These are phyloP conservation scores for Carollia perspicillata DNA, from an alignment of 2,113 vertebrate genomes.

Conservation along the genomic window DNA sequence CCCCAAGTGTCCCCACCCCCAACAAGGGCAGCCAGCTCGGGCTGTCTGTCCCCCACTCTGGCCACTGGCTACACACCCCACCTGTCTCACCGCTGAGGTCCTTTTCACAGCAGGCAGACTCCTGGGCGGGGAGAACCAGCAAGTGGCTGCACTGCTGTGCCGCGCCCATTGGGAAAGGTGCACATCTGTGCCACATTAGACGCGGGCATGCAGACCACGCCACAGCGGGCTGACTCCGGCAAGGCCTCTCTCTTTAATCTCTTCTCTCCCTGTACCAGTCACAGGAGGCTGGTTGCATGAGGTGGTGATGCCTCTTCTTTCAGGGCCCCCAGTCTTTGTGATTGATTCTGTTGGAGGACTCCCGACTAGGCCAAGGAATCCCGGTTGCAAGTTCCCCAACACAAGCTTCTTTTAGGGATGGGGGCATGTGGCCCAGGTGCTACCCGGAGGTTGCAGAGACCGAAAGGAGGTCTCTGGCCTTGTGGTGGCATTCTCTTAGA, in stretches of 20 bases:
- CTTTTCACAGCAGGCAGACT: neutral
- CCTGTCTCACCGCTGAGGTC: neutral
- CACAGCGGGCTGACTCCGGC: accelerated
- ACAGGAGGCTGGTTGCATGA: neutral
- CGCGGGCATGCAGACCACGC: accelerated
- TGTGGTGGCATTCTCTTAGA: neutral
- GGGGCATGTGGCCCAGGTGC: neutral
- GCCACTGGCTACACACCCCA: neutral
- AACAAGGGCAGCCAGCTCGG: neutral
- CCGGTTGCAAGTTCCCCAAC: neutral
- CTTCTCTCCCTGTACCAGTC: neutral
- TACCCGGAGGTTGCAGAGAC: neutral
- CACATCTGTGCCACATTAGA: neutral
- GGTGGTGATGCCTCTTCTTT: neutral
- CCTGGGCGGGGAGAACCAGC: neutral
- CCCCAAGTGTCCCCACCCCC: accelerated
- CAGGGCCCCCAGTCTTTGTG: neutral
- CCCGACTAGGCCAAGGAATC: neutral
- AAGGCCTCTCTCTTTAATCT: neutral
- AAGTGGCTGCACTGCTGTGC: neutral
- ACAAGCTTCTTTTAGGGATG: accelerated
- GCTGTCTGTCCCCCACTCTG: neutral
- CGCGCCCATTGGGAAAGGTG: neutral
- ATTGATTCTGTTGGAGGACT: neutral
- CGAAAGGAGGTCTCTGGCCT: neutral